These are phyloP conservation scores for Euwallacea fornicatus DNA, from an alignment of 1,140 invertebrate species.

Conservation along the genomic window DNA sequence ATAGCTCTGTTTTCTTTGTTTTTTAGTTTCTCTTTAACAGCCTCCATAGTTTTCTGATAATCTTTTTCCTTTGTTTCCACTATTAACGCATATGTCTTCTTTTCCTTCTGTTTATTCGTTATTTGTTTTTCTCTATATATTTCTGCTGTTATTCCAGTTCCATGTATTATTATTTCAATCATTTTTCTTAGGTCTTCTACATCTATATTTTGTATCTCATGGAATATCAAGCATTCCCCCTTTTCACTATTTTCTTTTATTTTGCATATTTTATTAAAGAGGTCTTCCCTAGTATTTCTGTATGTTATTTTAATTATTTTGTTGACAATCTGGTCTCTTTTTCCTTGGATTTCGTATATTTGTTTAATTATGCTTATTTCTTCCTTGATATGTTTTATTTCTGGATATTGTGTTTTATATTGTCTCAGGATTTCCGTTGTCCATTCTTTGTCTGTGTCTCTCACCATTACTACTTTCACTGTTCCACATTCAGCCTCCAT, in stretches of 20 bases:
- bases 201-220: not conserved
- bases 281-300: not conserved
- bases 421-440: not conserved
- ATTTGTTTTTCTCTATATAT: slow-evolving; percentile 13
- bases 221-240: not conserved
- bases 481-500: not conserved
- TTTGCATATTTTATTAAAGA: not conserved
- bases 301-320: not conserved
- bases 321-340: no score
- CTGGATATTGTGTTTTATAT: not conserved
- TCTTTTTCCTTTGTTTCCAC: slow-evolving; percentile 2
- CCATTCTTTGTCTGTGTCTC: not conserved
- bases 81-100: slow-evolving; percentile 19
- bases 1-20: slow-evolving; percentile 12
- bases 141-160: slow-evolving; percentile 1
- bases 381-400: not conserved
- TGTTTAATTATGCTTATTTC: not conserved
- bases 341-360: not conserved
- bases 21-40: slow-evolving; percentile 5
- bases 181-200: slow-evolving; percentile 15
- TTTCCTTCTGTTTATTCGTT: not conserved
- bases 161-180: slow-evolving; percentile 19
- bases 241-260: slow-evolving; percentile 4
- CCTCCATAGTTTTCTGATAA: slow-evolving; percentile 5
- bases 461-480: slow-evolving; percentile 1